Evolutionary conservation across 2,113 vertebrate species (phyloP).

Genomic region (Ochotona princeps): DNA sequence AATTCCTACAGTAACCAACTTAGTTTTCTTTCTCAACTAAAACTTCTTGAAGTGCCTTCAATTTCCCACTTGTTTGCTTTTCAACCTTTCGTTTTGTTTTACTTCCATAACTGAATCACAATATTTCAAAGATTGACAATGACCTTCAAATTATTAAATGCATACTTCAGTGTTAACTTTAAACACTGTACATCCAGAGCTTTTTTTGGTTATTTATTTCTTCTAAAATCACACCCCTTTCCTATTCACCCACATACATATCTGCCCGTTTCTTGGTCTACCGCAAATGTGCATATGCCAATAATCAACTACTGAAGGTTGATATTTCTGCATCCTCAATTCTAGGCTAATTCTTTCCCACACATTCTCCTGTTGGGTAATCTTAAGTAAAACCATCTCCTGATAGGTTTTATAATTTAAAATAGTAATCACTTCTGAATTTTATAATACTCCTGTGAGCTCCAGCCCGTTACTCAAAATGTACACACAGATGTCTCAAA

Average conservation of each 20-base stretch:
- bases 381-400: not conserved
- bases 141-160: not conserved
- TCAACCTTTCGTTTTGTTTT: not conserved
- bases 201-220: not conserved
- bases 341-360: not conserved
- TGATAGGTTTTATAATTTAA: not conserved
- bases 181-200: not conserved
- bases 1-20: not conserved
- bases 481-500: not conserved
- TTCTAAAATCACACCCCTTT: not conserved
- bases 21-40: not conserved
- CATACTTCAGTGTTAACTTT: not conserved
- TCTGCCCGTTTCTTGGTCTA: not conserved
- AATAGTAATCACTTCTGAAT: not conserved
- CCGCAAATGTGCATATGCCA: not conserved
- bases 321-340: not conserved
- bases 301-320: not conserved
- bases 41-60: not conserved
- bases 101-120: not conserved
- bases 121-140: not conserved
- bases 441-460: not conserved
- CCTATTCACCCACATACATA: not conserved
- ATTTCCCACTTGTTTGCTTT: conserved; percentile 3
- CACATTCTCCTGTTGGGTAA: not conserved
- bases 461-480: not conserved